These are phyloP conservation scores for Tribolium madens DNA, from an alignment of 1,140 invertebrate genomes.

Conservation along the genomic window DNA sequence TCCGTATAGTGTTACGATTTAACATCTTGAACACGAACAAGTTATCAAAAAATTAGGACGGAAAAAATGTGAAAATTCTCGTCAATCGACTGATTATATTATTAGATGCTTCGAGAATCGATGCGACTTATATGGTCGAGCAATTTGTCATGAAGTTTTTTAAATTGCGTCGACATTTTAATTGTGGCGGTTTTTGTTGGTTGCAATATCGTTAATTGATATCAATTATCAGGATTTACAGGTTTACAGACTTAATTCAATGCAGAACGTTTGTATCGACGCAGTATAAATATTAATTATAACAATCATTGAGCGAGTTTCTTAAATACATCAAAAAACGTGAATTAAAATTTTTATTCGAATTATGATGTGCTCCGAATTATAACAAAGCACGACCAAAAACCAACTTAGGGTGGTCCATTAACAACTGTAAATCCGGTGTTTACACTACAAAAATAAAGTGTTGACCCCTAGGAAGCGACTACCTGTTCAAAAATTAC, in stretches of 20 bases:
- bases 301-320: conserved; percentile 55
- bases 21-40: conserved; percentile 45
- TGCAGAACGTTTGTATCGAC: conserved; percentile 47
- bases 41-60: conserved; percentile 43
- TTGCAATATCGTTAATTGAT: conserved; percentile 58
- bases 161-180: conserved; percentile 57
- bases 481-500: conserved; percentile 38
- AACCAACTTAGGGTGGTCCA: conserved; percentile 15
- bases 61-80: conserved; percentile 21
- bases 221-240: conserved; percentile 62
- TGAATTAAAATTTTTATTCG: conserved; percentile 57
- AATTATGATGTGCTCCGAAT: conserved; percentile 50
- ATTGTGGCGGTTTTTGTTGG: conserved; percentile 58
- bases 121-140: conserved; percentile 52
- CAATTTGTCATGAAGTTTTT: conserved; percentile 61
- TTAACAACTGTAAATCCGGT: conserved; percentile 24
- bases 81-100: conserved; percentile 1
- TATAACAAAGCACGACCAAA: not conserved
- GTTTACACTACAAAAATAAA: conserved; percentile 13
- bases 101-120: conserved; percentile 39
- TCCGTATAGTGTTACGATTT: conserved; percentile 36
- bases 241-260: conserved; percentile 54
- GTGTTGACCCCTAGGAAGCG: conserved; percentile 14
- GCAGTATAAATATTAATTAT: conserved; percentile 57
- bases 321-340: conserved; percentile 52